Evolutionary conservation across 2,888 invertebrate species (phyloP), one percentile per base, ranked within the genome.

Genomic region (Tiliacea aurago): DNA sequence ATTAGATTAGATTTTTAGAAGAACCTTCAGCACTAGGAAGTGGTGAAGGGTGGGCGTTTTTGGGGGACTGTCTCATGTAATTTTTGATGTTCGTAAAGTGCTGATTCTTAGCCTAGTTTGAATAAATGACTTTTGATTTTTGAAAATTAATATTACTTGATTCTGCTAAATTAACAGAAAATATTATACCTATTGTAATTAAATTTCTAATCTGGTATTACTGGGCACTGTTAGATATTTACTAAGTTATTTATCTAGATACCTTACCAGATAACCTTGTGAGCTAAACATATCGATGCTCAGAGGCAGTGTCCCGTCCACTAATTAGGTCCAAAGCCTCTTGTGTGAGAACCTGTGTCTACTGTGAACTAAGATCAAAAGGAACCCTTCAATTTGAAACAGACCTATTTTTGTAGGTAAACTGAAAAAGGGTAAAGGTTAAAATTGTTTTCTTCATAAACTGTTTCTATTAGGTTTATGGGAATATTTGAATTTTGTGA

Each of bases 361-460:
- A 51, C 41, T 28, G 49, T 43, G 47, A 66, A 33, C 41, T 33
- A 1, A 47, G 67, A 62, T 78, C 77, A 76, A 81, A 78, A 67
- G 61, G 18, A 33, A 20, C 41, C 23, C 53, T 80, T 20, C 0
- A 80, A 37, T 45, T 75, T 51, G 41, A 62, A 33, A 41, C 11
- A 4, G 33, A 15, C 4, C 10, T 67, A 47, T 51, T 62, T 45
- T 62, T 64, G 3, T 47, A 20, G 11, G 6, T n/a, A n/a, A 13
- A 10, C 18, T 49, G 20, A 15, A 49, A 65, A 72, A 37, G 53
- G 61, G 37, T 45, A 7, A 49, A 76, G 79, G 73, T 73, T 73
- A 28, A n/a, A 78, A n/a, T 45, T 41, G 33, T 49, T 72, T 59
- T 67, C 56, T 51, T 51, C 15, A 7, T 56, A 45, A 23, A 1